Conservation (phyloP, 1,140 invertebrate genomes). For the Euwallacea fornicatus region DNA sequence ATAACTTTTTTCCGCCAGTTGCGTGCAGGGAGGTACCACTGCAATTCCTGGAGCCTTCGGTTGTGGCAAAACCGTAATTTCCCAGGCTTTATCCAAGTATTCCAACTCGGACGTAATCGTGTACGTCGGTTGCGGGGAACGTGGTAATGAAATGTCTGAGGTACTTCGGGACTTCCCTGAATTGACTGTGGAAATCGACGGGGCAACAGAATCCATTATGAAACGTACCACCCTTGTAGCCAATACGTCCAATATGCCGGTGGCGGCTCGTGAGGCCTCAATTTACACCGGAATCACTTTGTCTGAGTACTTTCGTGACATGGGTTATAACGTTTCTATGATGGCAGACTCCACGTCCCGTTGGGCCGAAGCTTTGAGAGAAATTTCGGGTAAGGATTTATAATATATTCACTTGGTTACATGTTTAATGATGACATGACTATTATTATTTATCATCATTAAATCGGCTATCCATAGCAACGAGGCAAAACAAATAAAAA, state of each 20-base stretch:
- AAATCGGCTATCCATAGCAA: no score
- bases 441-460: background rate
- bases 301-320: conserved; percentile 98
- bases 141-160: conserved; percentile 87
- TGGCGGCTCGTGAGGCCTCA: conserved; percentile 99
- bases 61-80: conserved; percentile 99
- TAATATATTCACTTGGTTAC: background rate
- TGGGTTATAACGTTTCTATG: conserved; percentile 99
- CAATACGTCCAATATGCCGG: conserved; percentile 99
- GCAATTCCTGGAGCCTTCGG: conserved; percentile 92
- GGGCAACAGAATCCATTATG: conserved; percentile 98
- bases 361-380: conserved; percentile 99
- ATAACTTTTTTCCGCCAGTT: conserved; percentile 59
- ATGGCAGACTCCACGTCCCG: conserved; percentile 99
- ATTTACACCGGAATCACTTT: conserved; percentile 99
- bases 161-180: conserved; percentile 99
- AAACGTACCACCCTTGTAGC: conserved; percentile 98
- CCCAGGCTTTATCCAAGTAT: conserved; percentile 98
- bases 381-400: conserved; percentile 78
- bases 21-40: conserved; percentile 98
- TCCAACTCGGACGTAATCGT: conserved; percentile 99
- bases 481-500: no score
- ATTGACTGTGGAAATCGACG: conserved; percentile 95
- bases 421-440: background rate
- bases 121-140: conserved; percentile 99